Evolutionary conservation across 2,888 invertebrate species (phyloP).

Genomic region (Choristoneura rosaceana): DNA sequence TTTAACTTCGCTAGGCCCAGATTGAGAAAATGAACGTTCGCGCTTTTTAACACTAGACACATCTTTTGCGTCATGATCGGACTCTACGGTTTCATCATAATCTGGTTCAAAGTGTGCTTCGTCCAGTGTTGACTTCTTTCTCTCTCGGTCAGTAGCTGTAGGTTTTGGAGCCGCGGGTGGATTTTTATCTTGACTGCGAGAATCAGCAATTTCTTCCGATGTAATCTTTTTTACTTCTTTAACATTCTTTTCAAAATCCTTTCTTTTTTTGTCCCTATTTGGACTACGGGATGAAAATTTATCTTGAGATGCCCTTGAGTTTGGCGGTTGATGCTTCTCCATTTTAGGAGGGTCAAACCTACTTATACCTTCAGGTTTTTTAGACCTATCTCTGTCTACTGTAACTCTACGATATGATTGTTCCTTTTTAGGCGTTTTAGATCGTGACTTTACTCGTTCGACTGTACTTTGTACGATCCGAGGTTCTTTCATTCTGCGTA

Average conservation of each 20-base stretch:
- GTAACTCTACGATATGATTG: conserved; percentile 81
- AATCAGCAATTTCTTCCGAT: conserved; percentile 35
- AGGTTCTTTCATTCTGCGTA: conserved; percentile 81
- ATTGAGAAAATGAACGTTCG: conserved; percentile 68
- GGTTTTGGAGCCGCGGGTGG: conserved; percentile 52
- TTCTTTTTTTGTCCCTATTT: conserved; percentile 58
- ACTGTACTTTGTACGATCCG: conserved; percentile 83
- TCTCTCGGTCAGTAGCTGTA: conserved; percentile 71
- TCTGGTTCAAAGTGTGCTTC: conserved; percentile 91
- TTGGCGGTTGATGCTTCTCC: conserved; percentile 62
- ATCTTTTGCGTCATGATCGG: conserved; percentile 87
- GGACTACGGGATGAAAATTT: conserved; percentile 59
- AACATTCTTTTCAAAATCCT: conserved; percentile 58
- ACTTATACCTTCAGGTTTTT: conserved; percentile 65
- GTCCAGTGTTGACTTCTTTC: conserved; percentile 89
- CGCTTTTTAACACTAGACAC: conserved; percentile 71
- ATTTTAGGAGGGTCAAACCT: conserved; percentile 60
- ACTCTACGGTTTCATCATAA: conserved; percentile 87
- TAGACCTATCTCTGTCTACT: conserved; percentile 74
- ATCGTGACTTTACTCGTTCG: conserved; percentile 83
- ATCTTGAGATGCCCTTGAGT: conserved; percentile 59
- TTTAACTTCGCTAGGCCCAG: conserved; percentile 61
- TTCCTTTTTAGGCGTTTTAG: conserved; percentile 81
- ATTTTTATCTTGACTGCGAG: conserved; percentile 56
- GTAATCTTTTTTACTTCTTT: conserved; percentile 58